phyloP scores from a whole-genome alignment of 2,113 vertebrate genomes.

The Tragelaphus imberbis region DNA sequence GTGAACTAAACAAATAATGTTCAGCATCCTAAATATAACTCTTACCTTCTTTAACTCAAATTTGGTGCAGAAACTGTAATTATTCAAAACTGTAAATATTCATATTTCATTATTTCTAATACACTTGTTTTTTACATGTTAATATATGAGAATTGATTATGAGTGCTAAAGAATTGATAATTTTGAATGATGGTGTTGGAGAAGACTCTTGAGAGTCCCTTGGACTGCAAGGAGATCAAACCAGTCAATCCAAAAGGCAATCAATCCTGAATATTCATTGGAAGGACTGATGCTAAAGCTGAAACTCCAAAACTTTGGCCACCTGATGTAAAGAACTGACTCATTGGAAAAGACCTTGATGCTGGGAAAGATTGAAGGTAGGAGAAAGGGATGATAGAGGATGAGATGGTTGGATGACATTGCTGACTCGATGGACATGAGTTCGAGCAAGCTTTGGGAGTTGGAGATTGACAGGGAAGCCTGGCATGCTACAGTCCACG shows the following conservation, averaged over 20 bases:
- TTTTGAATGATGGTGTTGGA: background rate
- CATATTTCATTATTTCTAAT: background rate
- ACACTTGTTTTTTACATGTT: background rate
- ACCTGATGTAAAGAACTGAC: background rate
- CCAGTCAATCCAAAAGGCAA: background rate
- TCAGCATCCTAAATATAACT: background rate
- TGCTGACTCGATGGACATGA: background rate
- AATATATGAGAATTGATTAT: background rate
- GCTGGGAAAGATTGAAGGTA: background rate
- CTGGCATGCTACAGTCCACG: accelerated
- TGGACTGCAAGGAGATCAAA: background rate
- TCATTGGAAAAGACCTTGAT: background rate
- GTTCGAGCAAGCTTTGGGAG: background rate
- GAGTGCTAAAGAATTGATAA: background rate
- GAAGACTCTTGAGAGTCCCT: background rate
- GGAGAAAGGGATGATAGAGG: background rate
- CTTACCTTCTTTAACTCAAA: background rate
- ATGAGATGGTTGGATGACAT: background rate
- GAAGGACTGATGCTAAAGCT: background rate
- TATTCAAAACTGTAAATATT: background rate
- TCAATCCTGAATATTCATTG: background rate
- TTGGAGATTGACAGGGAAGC: background rate
- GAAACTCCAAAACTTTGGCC: background rate
- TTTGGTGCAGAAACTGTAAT: background rate
- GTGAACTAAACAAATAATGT: background rate